Conservation (phyloP, 2,797 vertebrate genomes). For the Arremon aurantiirostris region DNA sequence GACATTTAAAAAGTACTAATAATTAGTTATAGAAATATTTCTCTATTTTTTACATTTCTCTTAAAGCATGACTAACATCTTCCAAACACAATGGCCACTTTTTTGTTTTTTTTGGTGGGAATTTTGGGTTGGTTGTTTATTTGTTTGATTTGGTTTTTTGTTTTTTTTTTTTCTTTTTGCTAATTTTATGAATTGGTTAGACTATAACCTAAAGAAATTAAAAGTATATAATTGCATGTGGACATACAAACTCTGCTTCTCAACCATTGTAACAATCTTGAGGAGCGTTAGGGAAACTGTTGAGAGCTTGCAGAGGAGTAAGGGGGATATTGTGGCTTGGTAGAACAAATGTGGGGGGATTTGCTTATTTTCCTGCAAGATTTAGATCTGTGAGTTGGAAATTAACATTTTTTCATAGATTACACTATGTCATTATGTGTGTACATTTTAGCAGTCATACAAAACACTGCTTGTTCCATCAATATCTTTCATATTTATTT, state of each 20-base stretch:
- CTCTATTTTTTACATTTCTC: not conserved
- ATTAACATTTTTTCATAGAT: not conserved
- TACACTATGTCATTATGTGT: rapidly evolving
- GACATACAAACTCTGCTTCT: not conserved
- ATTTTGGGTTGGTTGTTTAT: not conserved
- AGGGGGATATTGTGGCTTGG: not conserved
- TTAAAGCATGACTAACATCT: not conserved
- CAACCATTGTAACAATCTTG: not conserved
- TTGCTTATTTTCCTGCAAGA: not conserved
- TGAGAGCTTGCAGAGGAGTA: not conserved
- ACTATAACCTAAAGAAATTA: not conserved
- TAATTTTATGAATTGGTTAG: not conserved
- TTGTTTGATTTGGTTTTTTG: not conserved
- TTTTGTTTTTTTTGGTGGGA: not conserved
- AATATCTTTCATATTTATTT: not conserved
- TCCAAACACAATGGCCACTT: not conserved
- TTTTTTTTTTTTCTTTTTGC: rapidly evolving
- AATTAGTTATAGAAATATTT: not conserved
- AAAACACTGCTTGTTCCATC: not conserved
- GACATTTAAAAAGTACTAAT: not conserved
- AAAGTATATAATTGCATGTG: not conserved
- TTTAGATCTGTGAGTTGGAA: not conserved
- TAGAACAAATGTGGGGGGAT: not conserved
- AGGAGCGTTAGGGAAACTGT: not conserved
- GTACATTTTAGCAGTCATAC: not conserved